These are phyloP conservation scores for Tauraco hartlaubi DNA, from an alignment of 2,797 vertebrate species.

Conservation along the genomic window DNA sequence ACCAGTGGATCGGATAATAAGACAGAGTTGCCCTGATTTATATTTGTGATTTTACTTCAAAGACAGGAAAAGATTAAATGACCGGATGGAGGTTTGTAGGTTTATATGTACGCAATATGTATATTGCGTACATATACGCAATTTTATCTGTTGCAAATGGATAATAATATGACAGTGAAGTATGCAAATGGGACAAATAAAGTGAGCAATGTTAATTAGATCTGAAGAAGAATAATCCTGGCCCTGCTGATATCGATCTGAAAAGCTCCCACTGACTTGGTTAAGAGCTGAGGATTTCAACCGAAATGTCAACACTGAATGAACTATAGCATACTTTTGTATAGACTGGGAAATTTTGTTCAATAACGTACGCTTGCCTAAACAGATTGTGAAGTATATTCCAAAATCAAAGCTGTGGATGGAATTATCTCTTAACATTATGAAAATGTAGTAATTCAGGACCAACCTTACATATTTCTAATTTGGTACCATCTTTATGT, in stretches of 20 bases:
- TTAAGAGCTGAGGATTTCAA: not conserved
- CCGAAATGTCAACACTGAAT: not conserved
- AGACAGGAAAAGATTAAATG: not conserved
- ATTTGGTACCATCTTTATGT: not conserved
- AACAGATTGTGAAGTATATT: not conserved
- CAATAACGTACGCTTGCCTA: not conserved
- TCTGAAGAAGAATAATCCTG: not conserved
- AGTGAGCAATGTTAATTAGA: not conserved
- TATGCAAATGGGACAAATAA: not conserved
- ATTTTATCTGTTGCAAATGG: not conserved
- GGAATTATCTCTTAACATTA: not conserved
- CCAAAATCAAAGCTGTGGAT: not conserved
- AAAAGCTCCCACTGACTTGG: not conserved
- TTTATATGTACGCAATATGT: not conserved
- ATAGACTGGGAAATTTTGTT: not conserved
- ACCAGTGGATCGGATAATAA: not conserved
- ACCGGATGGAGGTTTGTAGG: not conserved
- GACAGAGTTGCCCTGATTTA: not conserved
- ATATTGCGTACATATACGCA: not conserved
- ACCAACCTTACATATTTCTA: not conserved
- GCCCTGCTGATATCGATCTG: accelerated
- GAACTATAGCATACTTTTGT: not conserved
- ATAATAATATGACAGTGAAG: not conserved
- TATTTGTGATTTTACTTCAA: not conserved
- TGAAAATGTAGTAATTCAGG: not conserved